Evolutionary conservation across 2,797 vertebrate genomes (phyloP).

Genomic region (Myotis pilosus): DNA sequence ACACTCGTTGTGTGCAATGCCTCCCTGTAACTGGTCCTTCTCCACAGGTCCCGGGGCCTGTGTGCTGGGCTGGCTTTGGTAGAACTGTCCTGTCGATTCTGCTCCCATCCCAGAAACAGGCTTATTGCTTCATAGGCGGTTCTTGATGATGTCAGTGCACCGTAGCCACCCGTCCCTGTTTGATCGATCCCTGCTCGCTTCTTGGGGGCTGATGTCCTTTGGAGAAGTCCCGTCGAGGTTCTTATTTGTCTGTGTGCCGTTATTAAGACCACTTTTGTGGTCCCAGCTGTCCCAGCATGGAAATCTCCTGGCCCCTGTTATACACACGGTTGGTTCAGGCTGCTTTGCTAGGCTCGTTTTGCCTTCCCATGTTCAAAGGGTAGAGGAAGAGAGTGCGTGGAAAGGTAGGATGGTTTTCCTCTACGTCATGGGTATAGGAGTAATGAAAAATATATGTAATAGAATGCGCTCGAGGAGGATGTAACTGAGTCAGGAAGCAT

Average conservation of each 20-base stretch:
- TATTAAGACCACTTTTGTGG: background rate
- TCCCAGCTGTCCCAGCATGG: background rate
- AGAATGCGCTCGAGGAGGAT: background rate
- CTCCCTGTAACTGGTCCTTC: background rate
- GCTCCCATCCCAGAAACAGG: background rate
- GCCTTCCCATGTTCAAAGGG: background rate
- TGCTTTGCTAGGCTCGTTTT: background rate
- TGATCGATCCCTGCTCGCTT: background rate
- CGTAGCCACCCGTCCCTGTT: background rate
- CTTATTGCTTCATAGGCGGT: background rate
- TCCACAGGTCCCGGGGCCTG: background rate
- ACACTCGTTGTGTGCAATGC: accelerated
- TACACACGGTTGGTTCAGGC: background rate
- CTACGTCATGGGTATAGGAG: background rate
- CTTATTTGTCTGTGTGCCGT: background rate
- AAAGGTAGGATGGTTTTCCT: background rate
- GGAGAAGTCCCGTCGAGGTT: background rate
- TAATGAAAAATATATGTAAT: background rate
- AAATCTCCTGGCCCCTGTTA: background rate
- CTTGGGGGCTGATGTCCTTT: background rate
- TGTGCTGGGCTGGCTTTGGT: background rate
- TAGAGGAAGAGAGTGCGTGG: background rate
- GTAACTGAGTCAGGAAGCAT: background rate
- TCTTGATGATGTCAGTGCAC: background rate
- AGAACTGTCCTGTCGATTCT: background rate